Evolutionary conservation across 1,140 invertebrate genomes (phyloP), one percentile per base, ranked within the genome.

Genomic region (Parapsyche elsis): DNA sequence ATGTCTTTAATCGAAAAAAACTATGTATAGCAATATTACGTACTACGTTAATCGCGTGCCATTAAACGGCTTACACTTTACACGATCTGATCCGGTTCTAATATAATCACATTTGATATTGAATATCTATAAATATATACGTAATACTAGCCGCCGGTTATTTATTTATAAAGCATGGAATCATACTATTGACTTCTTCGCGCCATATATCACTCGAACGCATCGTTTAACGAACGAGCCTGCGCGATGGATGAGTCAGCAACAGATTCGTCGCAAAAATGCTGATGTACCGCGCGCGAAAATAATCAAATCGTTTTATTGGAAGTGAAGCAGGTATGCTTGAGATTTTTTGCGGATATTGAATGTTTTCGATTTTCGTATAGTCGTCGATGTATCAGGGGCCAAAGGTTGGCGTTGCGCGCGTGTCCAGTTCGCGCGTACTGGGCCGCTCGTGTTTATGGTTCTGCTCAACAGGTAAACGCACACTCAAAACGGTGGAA

Each of bases 401-500:
- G 49, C 16, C 49, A 53, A 16, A 53, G 49, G 49, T 53, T 53
- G 49, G 49, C 16, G 49, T 14, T 12, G 12, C 49, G 49, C 49
- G 49, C 49, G 49, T 38, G 30, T 53, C 49, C 49, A 53, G 49
- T 53, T 53, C 16, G 12, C 49, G 30, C 30, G 7, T 7, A 14
- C 49, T 67, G 2, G 23, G 23, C 71, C 12, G 30, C 44, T 9
- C 45, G 38, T 46, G 71, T 46, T 73, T 73, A 46, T 73, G 26
- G 26, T 38, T 30, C 38, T 30, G 1, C 19, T 71, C 38, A 46
- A 73, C 71, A 19, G 71, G 71, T 73, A 46, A 73, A 73, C 16
- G 44, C 44, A 46, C 16, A 73, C 30, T 73, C 30, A 38, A 73
- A 73, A 73, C 44, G 44, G 16, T n/a, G 44, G 23, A 49, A 73